Base-by-base conservation (phyloP, 1,140 invertebrate genomes). In the Macrocentrus cingulum region DNA sequence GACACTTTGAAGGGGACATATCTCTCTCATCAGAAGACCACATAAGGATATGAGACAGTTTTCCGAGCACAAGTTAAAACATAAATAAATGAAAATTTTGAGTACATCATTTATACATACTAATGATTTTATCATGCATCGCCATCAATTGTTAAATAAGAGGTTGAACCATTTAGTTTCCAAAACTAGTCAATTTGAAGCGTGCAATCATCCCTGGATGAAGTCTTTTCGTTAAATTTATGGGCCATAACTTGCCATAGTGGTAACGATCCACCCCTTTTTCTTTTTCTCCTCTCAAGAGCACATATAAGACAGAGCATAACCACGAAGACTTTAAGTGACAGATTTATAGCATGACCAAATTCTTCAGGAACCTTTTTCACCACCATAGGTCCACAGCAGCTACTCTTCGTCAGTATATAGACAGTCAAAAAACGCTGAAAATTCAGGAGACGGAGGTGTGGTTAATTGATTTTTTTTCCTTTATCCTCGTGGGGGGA, bases 1-100 rank as follows among this genome's bases (percentile, higher is more conserved):
- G 62, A 63, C 65, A 61, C 61, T 65, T 59, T 22, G 50, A 46
- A 49, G 25, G 34, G 41, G 51, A 36, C 39, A 37, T 18, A 29
- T 8, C 32, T 39, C 11, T 1, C 9, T 41, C n/a, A n/a, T n/a
- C n/a, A n/a, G n/a, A n/a, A n/a, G n/a, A n/a, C n/a, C n/a, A n/a
- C n/a, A n/a, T n/a, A n/a, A n/a, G n/a, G n/a, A n/a, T n/a, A n/a
- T n/a, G n/a, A n/a, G n/a, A n/a, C n/a, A n/a, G n/a, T n/a, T n/a
- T n/a, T n/a, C n/a, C n/a, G n/a, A n/a, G n/a, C n/a, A n/a, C n/a
- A n/a, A n/a, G n/a, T n/a, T n/a, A n/a, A n/a, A n/a, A n/a, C n/a
- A n/a, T n/a, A n/a, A n/a, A n/a, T n/a, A n/a, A n/a, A n/a, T n/a
- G n/a, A n/a, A n/a, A n/a, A n/a, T n/a, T n/a, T n/a, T n/a, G n/a